Base-by-base conservation (phyloP, 2,113 vertebrate genomes). In the Aegotheles bennettii region DNA sequence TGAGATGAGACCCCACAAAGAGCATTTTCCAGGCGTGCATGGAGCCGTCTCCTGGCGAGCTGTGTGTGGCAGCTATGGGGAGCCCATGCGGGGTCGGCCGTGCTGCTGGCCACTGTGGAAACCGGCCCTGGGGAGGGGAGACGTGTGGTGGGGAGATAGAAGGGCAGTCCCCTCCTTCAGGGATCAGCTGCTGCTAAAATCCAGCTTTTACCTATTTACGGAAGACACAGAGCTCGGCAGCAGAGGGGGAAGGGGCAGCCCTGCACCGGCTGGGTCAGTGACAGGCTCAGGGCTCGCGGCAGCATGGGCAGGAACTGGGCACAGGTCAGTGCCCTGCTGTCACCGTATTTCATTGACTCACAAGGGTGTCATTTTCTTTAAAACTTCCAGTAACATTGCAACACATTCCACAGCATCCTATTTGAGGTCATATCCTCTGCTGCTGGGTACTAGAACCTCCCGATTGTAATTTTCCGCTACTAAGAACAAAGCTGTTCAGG, bases 41-140 rank as follows among this genome's bases (percentile, higher is more conserved):
- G 0, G 86, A 36, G 73, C 50, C 0, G 0, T n/a, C 16, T 28
- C 48, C 38, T 1, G 8, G 36, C 0, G 6, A 7, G 53, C n/a
- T n/a, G 36, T 4, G 5, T 11, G 8, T 7, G 5, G 7, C 4
- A 17, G 43, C 2, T 10, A 10, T 0, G 1, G 38, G 8, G 45
- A 56, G 48, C 35, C 16, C 1, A 2, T 2, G 10, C 7, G 1
- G 54, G 67, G 43, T 16, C n/a, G n/a, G n/a, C n/a, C n/a, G n/a
- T n/a, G n/a, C n/a, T n/a, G n/a, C n/a, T 17, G 16, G 43, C 16
- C 16, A 45, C 43, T 17, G 43, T 6, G 43, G 43, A 16, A 45
- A 6, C 43, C 15, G 17, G 43, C 43, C 16, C 4, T 18, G 19
- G 43, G 16, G 43, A 45, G 43, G 16, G 43, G 43, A 45, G 43